Base-by-base conservation (phyloP, 2,113 vertebrate genomes). In the Polypterus senegalus region DNA sequence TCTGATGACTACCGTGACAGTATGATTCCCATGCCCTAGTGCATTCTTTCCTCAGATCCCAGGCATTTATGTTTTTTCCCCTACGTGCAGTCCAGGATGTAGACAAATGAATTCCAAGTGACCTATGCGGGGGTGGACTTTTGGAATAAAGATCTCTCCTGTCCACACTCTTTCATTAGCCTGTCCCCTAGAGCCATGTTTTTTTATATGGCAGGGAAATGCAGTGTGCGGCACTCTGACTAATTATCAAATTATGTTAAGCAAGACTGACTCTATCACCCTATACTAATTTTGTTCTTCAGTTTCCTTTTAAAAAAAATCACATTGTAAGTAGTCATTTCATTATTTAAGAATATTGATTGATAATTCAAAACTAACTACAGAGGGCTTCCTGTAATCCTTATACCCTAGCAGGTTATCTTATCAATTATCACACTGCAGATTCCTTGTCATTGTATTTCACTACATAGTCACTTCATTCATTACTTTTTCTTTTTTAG, bases 31-130 rank as follows among this genome's bases (percentile, higher is more conserved):
- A 97, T 94, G 92, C 91, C 93, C 92, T 82, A 73, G 78, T 68
- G 67, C 90, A 96, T 94, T 94, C 91, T 86, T 92, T 74, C 78
- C 78, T 79, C 80, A 81, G 79, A 87, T 92, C 92, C 91, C 87
- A 83, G 76, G 77, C 89, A 91, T 86, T 88, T 86, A 61, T 77
- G 74, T 81, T 68, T 78, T 75, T 63, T 60, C 76, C 80, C 77
- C 83, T 83, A 77, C 85, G 80, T 85, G 78, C 87, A 72, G 74
- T 82, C 86, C 87, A 92, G 92, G 90, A 93, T 91, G 89, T 84
- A 90, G 89, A 89, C 89, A 89, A 88, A 87, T 82, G 82, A 87
- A 91, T 91, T 91, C 88, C 90, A 81, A 91, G 84, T 91, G 91
- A 91, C 86, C 86, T 87, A 85, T 86, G 88, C 84, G 86, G 86